phyloP scores from a whole-genome alignment of 2,888 invertebrate species.

The Pristionchus arcanus region DNA sequence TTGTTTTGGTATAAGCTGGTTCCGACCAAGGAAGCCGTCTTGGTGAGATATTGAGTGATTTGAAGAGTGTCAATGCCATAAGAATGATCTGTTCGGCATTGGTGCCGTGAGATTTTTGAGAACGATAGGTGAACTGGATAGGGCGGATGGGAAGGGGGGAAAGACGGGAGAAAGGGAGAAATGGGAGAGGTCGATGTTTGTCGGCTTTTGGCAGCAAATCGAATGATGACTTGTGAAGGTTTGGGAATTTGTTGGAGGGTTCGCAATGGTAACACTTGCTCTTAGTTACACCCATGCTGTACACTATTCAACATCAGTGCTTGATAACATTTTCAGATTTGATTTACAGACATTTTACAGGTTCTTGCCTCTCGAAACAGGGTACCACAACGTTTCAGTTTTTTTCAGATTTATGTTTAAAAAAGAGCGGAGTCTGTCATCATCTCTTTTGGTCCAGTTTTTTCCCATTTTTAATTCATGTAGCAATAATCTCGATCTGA shows the following conservation, averaged over 20 bases:
- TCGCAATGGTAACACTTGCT: background rate
- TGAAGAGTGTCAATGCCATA: background rate
- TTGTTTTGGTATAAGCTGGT: background rate
- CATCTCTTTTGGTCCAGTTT: no score
- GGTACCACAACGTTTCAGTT: no score
- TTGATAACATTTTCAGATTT: no score
- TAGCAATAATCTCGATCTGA: no score
- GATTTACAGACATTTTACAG: no score
- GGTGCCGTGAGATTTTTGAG: conserved; percentile 31
- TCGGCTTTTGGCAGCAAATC: background rate
- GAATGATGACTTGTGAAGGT: background rate
- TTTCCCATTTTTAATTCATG: no score
- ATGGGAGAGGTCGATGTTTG: conserved; percentile 2
- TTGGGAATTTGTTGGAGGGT: background rate
- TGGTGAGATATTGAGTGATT: background rate
- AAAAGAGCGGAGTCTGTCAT: no score
- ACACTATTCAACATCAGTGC: no score
- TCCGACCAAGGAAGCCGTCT: background rate
- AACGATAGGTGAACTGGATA: conserved; percentile 32
- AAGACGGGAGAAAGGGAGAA: background rate
- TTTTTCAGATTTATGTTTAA: no score
- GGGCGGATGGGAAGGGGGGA: background rate
- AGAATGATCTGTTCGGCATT: background rate
- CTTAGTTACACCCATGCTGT: no score
- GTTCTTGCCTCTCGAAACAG: no score